Conservation (phyloP, 2,888 invertebrate species). For the Pogonocherus hispidulus region DNA sequence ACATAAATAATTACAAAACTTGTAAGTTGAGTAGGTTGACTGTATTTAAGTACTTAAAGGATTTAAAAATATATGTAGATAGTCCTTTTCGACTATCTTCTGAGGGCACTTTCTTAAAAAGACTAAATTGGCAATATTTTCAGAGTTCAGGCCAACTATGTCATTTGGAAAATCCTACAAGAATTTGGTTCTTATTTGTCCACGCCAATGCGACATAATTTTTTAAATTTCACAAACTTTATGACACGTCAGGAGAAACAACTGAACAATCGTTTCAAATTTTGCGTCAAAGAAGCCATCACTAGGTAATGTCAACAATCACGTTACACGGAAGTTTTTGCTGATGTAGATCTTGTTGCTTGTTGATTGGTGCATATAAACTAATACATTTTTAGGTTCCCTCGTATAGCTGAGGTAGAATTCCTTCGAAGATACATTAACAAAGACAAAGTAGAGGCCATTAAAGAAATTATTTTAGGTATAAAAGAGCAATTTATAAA, state of each 20-base stretch:
- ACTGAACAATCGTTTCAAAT: conserved; percentile 1
- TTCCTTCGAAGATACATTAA: conserved; percentile 12
- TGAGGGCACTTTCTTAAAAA: too few relatives aligned
- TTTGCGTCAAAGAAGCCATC: conserved; percentile 19
- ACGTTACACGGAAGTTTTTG: too few relatives aligned
- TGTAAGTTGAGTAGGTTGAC: too few relatives aligned
- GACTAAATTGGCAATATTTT: too few relatives aligned
- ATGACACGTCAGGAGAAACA: neutral
- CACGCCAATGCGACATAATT: conserved; percentile 28
- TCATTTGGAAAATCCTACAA: conserved; percentile 37
- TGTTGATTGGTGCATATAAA: too few relatives aligned
- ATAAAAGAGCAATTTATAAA: conserved; percentile 14
- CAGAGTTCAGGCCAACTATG: conserved; percentile 29
- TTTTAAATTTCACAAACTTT: conserved; percentile 26
- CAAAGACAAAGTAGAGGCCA: conserved; percentile 4
- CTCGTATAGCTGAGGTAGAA: conserved; percentile 23
- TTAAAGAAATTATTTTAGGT: conserved; percentile 13
- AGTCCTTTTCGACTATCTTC: too few relatives aligned
- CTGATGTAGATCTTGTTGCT: too few relatives aligned
- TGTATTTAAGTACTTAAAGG: too few relatives aligned
- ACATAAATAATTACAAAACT: too few relatives aligned
- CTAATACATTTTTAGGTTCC: conserved; percentile 25
- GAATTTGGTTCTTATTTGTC: conserved; percentile 31
- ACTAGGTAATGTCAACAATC: conserved; percentile 9
- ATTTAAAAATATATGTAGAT: too few relatives aligned